These are phyloP conservation scores for Rousettus madagascariensis DNA, from an alignment of 2,797 vertebrate species.

Conservation along the genomic window DNA sequence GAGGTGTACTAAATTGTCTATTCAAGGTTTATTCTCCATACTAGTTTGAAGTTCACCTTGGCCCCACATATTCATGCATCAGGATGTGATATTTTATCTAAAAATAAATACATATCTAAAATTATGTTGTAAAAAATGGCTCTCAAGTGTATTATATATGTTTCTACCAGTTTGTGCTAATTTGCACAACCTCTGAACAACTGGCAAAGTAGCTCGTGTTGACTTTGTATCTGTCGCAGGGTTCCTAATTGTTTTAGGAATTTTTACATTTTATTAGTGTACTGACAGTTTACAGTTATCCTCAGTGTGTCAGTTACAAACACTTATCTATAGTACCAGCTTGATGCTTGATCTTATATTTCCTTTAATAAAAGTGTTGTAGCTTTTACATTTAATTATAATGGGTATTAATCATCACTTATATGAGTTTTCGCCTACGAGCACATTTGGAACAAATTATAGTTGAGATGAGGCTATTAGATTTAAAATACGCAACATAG, in stretches of 20 bases:
- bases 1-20: not conserved
- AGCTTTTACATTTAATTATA: slow-evolving; percentile 63
- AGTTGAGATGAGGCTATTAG: slow-evolving; percentile 8
- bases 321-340: slow-evolving; percentile 37
- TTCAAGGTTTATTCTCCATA: not conserved
- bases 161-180: slow-evolving; percentile 39
- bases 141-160: slow-evolving; percentile 26
- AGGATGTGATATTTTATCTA: slow-evolving; percentile 37
- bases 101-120: slow-evolving; percentile 29
- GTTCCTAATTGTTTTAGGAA: slow-evolving; percentile 36
- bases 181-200: slow-evolving; percentile 51
- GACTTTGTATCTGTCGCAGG: not conserved
- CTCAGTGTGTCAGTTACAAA: slow-evolving; percentile 46
- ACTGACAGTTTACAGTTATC: slow-evolving; percentile 36
- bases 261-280: slow-evolving; percentile 55
- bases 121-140: slow-evolving; percentile 40
- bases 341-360: slow-evolving; percentile 56
- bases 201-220: slow-evolving; percentile 48
- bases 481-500: slow-evolving; percentile 47
- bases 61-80: not conserved
- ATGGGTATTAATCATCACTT: slow-evolving; percentile 52
- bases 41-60: slow-evolving; percentile 21
- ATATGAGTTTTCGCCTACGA: slow-evolving; percentile 38
- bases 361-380: slow-evolving; percentile 58
- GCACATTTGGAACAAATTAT: slow-evolving; percentile 50